These are phyloP conservation scores for Ophonus ardosiacus DNA, from an alignment of 2,888 invertebrate species.

Conservation along the genomic window DNA sequence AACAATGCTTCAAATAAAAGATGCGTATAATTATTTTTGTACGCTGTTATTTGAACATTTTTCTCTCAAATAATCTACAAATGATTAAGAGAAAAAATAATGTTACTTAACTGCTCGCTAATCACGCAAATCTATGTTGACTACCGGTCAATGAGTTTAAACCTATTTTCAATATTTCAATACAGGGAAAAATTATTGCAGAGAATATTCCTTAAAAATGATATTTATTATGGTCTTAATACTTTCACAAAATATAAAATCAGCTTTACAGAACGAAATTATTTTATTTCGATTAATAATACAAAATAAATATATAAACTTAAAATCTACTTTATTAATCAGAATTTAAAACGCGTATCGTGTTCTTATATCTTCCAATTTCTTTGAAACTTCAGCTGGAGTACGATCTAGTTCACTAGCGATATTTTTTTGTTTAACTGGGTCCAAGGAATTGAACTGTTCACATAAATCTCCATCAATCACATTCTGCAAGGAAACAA, in stretches of 20 bases:
- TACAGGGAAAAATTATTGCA: too few relatives aligned
- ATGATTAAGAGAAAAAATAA: too few relatives aligned
- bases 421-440: conserved; percentile 95
- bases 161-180: too few relatives aligned
- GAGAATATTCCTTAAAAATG: neutral
- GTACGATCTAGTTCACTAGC: conserved; percentile 96
- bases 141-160: too few relatives aligned
- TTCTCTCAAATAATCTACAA: too few relatives aligned
- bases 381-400: conserved; percentile 98
- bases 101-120: too few relatives aligned
- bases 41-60: too few relatives aligned
- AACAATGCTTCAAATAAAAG: too few relatives aligned
- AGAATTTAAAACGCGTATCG: conserved; percentile 94
- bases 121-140: too few relatives aligned
- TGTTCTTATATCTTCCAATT: conserved; percentile 98
- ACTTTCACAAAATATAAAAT: neutral
- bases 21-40: too few relatives aligned
- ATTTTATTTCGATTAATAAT: conserved; percentile 50
- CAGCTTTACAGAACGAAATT: conserved; percentile 2
- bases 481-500: conserved; percentile 86
- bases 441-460: conserved; percentile 97
- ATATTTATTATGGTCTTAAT: neutral
- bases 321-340: conserved; percentile 47
- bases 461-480: conserved; percentile 99
- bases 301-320: conserved; percentile 64